Percentiles rank a stretch among this genome's conserved stretches.
phyloP scores from a whole-genome alignment of 1,140 invertebrate genomes.

The Cyphomyrmex costatus region DNA sequence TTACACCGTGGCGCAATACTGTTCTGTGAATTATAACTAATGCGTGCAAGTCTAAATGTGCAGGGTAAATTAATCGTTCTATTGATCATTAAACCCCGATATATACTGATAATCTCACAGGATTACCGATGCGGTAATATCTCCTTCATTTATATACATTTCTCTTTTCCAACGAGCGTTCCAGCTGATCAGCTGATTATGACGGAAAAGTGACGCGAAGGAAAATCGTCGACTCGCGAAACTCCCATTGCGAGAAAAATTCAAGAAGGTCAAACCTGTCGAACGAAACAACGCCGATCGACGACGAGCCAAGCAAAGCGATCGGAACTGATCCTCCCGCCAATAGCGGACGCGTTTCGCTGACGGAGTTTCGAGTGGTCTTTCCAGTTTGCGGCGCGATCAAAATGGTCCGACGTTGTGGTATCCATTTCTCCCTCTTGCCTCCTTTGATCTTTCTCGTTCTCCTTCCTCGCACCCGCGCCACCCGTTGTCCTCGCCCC shows the following conservation, averaged over 20 bases:
- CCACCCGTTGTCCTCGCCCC: constrained; percentile 25
- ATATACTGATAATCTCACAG: background rate
- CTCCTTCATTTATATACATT: background rate
- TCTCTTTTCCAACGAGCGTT: background rate
- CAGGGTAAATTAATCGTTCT: background rate
- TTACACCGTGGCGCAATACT: background rate
- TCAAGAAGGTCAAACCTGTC: background rate
- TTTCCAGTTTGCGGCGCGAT: constrained; percentile 63
- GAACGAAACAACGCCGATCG: background rate
- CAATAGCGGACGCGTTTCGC: constrained; percentile 39
- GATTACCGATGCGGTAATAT: background rate
- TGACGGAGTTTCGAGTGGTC: constrained; percentile 61
- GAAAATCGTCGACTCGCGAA: background rate
- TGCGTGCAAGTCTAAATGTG: background rate
- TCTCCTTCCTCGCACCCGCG: constrained; percentile 35
- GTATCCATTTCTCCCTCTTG: constrained; percentile 43
- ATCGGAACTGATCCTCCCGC: constrained; percentile 4
- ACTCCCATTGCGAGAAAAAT: background rate
- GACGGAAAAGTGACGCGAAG: background rate
- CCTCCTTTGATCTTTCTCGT: constrained; percentile 31
- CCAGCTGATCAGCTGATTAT: background rate
- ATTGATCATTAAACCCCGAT: background rate
- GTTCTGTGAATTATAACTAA: background rate
- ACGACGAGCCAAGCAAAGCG: constrained; percentile 21
- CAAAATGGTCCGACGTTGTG: constrained; percentile 55